A percentile compares a stretch with the other conserved stretches of the same genome.
These are phyloP conservation scores for Bibio marci DNA, from an alignment of 2,888 invertebrate genomes.

Conservation along the genomic window DNA sequence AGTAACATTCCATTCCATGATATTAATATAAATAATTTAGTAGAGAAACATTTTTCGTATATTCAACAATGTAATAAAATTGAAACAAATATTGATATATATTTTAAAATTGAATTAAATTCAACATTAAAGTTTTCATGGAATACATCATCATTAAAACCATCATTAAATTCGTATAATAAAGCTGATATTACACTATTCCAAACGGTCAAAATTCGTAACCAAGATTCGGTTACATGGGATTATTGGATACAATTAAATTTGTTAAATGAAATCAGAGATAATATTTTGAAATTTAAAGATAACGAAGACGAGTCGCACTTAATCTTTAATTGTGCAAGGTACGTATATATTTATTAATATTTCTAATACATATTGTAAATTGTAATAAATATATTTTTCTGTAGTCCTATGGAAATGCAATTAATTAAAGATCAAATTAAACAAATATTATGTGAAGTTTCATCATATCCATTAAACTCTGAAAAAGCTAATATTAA, in stretches of 20 bases:
- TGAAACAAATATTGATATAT: constrained; percentile 16
- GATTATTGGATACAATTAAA: constrained; percentile 23
- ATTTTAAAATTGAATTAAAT: constrained; percentile 19
- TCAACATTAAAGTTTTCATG: constrained; percentile 20
- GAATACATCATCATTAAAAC: constrained; percentile 14
- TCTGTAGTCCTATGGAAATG: not conserved
- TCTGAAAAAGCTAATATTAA: constrained; percentile 9
- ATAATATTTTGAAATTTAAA: constrained; percentile 22
- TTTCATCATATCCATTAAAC: too few species aligned
- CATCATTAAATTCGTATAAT: constrained; percentile 18
- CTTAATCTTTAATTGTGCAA: constrained; percentile 20
- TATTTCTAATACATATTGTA: too few species aligned
- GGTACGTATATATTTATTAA: constrained; percentile 10
- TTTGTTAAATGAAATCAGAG: constrained; percentile 21
- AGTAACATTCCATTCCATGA: constrained; percentile 12
- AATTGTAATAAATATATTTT: too few species aligned
- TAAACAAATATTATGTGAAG: too few species aligned
- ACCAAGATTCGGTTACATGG: constrained; percentile 16
- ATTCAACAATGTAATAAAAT: constrained; percentile 7
- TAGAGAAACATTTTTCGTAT: constrained; percentile 16
- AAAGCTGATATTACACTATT: constrained; percentile 19
- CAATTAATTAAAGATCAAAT: not conserved
- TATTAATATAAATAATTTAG: constrained; percentile 16
- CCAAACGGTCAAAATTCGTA: constrained; percentile 19
- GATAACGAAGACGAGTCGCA: constrained; percentile 11